These are phyloP conservation scores for Drosophila teissieri DNA, from an alignment of 1,140 invertebrate genomes.

Conservation along the genomic window DNA sequence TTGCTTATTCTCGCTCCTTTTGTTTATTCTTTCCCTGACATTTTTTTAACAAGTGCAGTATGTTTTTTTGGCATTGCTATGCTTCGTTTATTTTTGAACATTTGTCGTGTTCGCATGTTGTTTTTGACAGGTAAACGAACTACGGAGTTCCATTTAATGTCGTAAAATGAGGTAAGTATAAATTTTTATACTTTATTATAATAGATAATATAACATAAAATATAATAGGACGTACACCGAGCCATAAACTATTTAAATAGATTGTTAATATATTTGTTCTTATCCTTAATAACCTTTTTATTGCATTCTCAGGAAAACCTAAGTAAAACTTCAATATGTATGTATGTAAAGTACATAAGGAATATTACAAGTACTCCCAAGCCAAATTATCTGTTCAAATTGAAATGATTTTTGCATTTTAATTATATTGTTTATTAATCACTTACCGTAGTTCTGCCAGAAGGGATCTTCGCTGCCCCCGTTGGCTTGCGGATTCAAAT, in stretches of 20 bases:
- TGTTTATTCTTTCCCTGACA: background rate
- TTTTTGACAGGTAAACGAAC: conserved; percentile 12
- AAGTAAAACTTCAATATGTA: too few species aligned
- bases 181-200: background rate
- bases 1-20: background rate
- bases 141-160: background rate
- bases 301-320: too few species aligned
- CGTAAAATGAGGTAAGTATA: background rate
- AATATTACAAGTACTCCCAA: too few species aligned
- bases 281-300: too few species aligned
- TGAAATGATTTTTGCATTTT: too few species aligned
- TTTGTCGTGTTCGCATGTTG: conserved; percentile 1
- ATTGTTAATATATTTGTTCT: too few species aligned
- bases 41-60: conserved; percentile 1
- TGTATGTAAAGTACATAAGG: too few species aligned
- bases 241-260: too few species aligned
- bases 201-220: background rate
- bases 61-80: conserved; percentile 12
- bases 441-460: conserved; percentile 84
- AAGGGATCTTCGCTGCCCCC: conserved; percentile 46
- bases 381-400: too few species aligned
- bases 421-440: conserved; percentile 7
- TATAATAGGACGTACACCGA: too few species aligned
- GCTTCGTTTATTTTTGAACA: conserved; percentile 1
- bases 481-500: conserved; percentile 19